Base-by-base conservation (phyloP, 2,113 vertebrate species). In the Podarcis raffonei region DNA sequence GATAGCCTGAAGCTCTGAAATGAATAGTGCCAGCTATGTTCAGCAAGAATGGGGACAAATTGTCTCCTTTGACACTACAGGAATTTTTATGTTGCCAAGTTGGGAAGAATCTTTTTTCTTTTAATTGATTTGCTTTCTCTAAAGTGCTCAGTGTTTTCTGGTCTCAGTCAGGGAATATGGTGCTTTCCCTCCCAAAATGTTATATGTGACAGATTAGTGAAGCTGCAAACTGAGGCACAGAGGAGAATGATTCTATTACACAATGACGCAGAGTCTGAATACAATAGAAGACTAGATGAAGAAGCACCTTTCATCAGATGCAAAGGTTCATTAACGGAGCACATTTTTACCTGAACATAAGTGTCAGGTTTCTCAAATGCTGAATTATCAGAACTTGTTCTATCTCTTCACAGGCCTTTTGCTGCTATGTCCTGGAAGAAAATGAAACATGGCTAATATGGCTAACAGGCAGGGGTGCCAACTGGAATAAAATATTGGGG, bases 1-100 rank as follows among this genome's bases (percentile, higher is more conserved):
- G 88, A 92, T 1, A 72, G 80, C 87, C 84, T 92, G 68, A 2
- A 0, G 85, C 57, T 95, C 84, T 85, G 75, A 84, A 85, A 39
- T 92, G 89, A 95, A 93, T n/a, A 92, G 84, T 91, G 22, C 20
- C 84, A 89, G 35, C 27, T 90, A 91, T 90, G 1, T 91, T 18
- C 90, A 15, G 81, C 87, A 91, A 78, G 74, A 77, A 90, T 65
- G 12, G 1, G 39, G 66, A 90, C 23, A 57, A 87, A 88, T 89
- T 87, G 15, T 90, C 16, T 91, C 84, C 27, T 85, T 92, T 90
- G 66, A 91, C 83, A 87, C 74, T 84, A 83, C 18, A 32, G 86
- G 42, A 69, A 35, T 89, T 90, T 91, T 85, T 83, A 2, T 88
- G 79, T 83, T 86, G 69, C 89, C 72, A 87, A 72, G 84, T 32